Conservation (phyloP, 2,113 vertebrate species). For the Orcinus orca region DNA sequence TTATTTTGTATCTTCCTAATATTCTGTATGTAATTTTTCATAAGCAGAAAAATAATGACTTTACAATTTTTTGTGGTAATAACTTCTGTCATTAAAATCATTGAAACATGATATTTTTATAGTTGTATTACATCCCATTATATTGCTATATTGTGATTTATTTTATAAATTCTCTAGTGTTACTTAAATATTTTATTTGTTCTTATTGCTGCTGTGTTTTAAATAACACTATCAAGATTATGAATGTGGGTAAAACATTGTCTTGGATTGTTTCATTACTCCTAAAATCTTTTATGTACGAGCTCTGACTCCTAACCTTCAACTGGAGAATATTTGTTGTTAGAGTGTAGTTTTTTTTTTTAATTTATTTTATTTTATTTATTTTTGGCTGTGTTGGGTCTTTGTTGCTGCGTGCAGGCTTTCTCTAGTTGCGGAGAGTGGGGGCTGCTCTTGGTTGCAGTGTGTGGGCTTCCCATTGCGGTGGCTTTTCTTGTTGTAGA, state of each 20-base stretch:
- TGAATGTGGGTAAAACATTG: background rate
- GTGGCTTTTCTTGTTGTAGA: too few species aligned
- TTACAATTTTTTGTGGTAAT: background rate
- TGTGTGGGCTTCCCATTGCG: rapidly evolving
- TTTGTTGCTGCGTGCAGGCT: too few species aligned
- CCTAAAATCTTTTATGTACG: background rate
- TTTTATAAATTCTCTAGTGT: background rate
- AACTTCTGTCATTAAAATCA: background rate
- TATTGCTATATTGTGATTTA: background rate
- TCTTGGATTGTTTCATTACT: background rate
- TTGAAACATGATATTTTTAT: background rate
- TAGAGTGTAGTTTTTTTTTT: background rate
- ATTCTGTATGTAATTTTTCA: background rate
- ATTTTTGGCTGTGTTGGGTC: too few species aligned
- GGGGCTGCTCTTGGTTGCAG: too few species aligned
- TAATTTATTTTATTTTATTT: too few species aligned
- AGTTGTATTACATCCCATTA: background rate
- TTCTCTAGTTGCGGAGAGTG: too few species aligned
- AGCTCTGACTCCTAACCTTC: background rate
- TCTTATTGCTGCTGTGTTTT: background rate
- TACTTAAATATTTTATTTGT: constrained; percentile 7
- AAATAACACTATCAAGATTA: background rate
- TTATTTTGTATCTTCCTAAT: constrained; percentile 5
- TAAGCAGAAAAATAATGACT: constrained; percentile 2
- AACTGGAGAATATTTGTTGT: background rate